Evolutionary conservation across 1,140 invertebrate genomes (phyloP), one percentile per base, ranked within the genome.

Genomic region (Drosophila ohnishii): DNA sequence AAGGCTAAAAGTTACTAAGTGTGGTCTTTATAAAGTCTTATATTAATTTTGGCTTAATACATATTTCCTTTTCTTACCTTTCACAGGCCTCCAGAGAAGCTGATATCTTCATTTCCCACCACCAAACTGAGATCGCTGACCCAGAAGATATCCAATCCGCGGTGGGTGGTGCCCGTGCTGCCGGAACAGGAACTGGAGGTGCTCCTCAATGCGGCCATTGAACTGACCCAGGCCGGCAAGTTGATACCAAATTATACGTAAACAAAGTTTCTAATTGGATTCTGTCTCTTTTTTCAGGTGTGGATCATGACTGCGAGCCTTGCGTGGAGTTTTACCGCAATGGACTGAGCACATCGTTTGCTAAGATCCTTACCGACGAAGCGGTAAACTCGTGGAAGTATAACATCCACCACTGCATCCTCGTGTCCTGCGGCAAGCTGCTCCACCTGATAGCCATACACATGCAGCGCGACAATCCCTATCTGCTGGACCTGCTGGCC

Each of bases 361-460:
- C 97, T 16, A 99, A 99, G 93, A 98, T 99, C 91, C 94, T 99
- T 80, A 99, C 98, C n/a, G 98, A 99, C 93, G 98, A 99, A 92
- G 98, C 98, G 50, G 98, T 99, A 37, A 97, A 96, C 88, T 98
- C 97, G 88, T 99, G 98, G 98, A 99, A 99, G 92, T 95, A 95
- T 90, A 98, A 99, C 92, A 99, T 99, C 88, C 98, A 99, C 92
- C 96, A 96, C 92, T 98, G 97, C 93, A 99, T 99, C 80, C 95
- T 97, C 86, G 95, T 96, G 78, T 99, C 99, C 90, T 98, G 97
- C 91, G 95, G 97, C 91, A 96, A 96, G 91, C 93, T 99, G 58
- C 95, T 99, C 56, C 97, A 98, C 92, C 93, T 99, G 73, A 97
- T 97, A 93, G 97, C 98, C 61, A 92, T 95, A 22, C 98, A 98